Conservation (phyloP, 2,888 invertebrate species). For the Orgyia antiqua region DNA sequence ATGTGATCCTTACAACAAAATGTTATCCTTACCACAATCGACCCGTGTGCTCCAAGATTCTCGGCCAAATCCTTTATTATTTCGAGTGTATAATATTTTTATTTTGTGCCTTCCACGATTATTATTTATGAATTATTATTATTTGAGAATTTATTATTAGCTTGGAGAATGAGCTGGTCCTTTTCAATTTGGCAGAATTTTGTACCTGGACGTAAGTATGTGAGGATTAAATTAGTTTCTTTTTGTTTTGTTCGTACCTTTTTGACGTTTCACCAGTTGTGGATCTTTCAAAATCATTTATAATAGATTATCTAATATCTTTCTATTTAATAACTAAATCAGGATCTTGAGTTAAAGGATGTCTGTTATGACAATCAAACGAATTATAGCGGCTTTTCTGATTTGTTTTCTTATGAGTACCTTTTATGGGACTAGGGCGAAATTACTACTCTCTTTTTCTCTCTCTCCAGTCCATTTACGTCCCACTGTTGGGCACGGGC, state of each 20-base stretch:
- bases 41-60: conserved; percentile 47
- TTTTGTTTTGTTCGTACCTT: conserved; percentile 49
- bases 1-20: too few relatives aligned
- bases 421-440: too few relatives aligned
- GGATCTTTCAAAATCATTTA: conserved; percentile 60
- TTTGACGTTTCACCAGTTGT: conserved; percentile 54
- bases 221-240: conserved; percentile 30
- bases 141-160: conserved; percentile 76
- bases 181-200: conserved; percentile 76
- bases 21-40: too few relatives aligned
- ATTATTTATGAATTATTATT: conserved; percentile 79
- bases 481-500: too few relatives aligned
- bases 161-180: conserved; percentile 65
- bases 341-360: too few relatives aligned
- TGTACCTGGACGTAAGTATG: conserved; percentile 49
- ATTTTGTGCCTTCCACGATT: conserved; percentile 72
- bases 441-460: too few relatives aligned
- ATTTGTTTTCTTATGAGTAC: too few relatives aligned
- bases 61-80: conserved; percentile 72
- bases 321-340: too few relatives aligned
- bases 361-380: too few relatives aligned
- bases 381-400: too few relatives aligned
- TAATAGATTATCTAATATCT: too few relatives aligned
- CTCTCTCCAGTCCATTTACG: too few relatives aligned
- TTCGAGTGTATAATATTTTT: conserved; percentile 73